These are phyloP conservation scores for Mus spretus DNA, from an alignment of 2,797 vertebrate species.

Conservation along the genomic window DNA sequence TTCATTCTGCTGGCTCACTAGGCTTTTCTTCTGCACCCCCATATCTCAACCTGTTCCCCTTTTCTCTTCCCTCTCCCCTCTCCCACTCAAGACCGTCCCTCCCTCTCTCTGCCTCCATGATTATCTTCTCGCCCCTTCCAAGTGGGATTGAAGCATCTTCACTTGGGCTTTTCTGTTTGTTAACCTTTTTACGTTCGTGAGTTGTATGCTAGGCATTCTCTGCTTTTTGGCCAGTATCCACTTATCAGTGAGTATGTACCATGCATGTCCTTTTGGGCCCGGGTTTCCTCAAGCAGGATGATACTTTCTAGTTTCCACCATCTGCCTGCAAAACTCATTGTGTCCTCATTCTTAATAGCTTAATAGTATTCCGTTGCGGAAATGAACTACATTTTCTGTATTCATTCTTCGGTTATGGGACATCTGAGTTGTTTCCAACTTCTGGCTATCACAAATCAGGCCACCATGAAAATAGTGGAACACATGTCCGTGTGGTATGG, in stretches of 20 bases:
- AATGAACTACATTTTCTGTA: not conserved
- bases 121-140: not conserved
- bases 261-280: not conserved
- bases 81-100: not conserved
- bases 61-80: not conserved
- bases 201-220: not conserved
- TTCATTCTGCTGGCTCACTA: not conserved
- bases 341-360: not conserved
- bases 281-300: not conserved
- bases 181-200: not conserved
- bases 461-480: not conserved
- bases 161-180: not conserved
- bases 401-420: not conserved
- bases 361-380: not conserved
- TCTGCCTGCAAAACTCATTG: not conserved
- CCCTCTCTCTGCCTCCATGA: not conserved
- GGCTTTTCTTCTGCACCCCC: not conserved
- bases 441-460: not conserved
- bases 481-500: not conserved
- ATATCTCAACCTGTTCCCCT: not conserved
- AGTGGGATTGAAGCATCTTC: not conserved
- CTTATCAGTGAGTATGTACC: not conserved
- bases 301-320: not conserved
- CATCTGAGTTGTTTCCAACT: not conserved
- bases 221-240: not conserved